These are phyloP conservation scores for Philereme vetulata DNA, from an alignment of 2,888 invertebrate genomes.

Conservation along the genomic window DNA sequence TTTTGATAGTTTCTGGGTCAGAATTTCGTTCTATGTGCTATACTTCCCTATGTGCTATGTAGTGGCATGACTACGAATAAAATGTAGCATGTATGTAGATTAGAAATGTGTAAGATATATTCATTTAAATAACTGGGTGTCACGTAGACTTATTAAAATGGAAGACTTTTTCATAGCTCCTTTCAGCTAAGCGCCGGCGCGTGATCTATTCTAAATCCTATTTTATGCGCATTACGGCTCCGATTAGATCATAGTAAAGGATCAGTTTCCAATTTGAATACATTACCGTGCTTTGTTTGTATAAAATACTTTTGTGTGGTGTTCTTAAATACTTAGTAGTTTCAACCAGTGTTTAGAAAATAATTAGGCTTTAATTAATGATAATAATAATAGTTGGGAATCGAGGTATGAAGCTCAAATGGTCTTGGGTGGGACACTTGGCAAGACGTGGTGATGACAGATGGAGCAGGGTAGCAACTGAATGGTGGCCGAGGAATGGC, in stretches of 20 bases:
- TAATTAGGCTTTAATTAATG: no score
- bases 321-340: no score
- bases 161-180: constrained; percentile 21
- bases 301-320: no score
- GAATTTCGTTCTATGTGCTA: constrained; percentile 8
- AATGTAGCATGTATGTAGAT: background rate
- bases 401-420: no score
- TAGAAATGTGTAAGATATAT: constrained; percentile 31
- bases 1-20: constrained; percentile 17
- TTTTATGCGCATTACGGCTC: constrained; percentile 12
- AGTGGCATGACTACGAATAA: background rate
- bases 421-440: no score
- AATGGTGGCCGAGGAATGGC: no score
- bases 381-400: no score
- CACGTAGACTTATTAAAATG: constrained; percentile 48
- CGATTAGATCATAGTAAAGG: constrained; percentile 6
- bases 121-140: constrained; percentile 43
- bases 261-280: constrained; percentile 6
- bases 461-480: no score
- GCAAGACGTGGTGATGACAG: no score
- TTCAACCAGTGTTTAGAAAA: no score
- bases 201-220: constrained; percentile 21
- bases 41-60: background rate
- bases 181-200: constrained; percentile 13
- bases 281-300: background rate